Base-by-base conservation (phyloP, 2,888 invertebrate species). In the Drosophila leonis region DNA sequence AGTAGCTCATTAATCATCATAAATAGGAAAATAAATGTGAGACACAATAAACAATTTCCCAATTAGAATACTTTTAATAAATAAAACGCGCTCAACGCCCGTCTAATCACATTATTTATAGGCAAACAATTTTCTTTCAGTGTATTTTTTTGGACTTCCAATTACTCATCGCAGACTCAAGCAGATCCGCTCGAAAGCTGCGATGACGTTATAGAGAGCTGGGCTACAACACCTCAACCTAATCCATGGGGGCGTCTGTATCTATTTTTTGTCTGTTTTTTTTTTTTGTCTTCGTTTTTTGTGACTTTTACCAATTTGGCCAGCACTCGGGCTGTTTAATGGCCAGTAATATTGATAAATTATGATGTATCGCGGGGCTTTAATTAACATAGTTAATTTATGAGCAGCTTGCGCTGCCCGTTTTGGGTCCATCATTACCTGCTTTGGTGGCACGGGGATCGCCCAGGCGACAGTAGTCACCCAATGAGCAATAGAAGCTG, bases 401-500 rank as follows among this genome's bases (percentile, higher is more conserved):
- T 61, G 75, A 57, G 35, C 46, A 37, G 46, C 55, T 52, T 6
- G 20, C 41, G 37, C 37, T 35, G 35, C 24, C 24, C 51, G 10
- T 12, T 12, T n/a, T 6, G 51, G 51, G 24, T 4, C 20, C 13
- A 49, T 39, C 54, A 18, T 88, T 94, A 97, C 97, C 97, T 96
- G 97, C 95, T 88, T 95, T 94, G 75, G 96, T 95, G 93, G 95
- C 95, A 91, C 95, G 95, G 39, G 96, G 94, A 93, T 98, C 97
- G 39, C 97, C 97, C 68, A 96, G 93, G 51, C 95, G 93, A 92
- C 98, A 98, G 85, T 95, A 95, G 82, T 95, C 95, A 73, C 96
- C 96, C 86, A 96, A 93, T 78, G 95, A 94, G 94, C 98, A 98
- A 92, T 95, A 94, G 93, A 98, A 98, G 89, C 95, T 95, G 91